Percentiles rank a stretch among this genome's conserved stretches.
Conservation (phyloP, 1,140 invertebrate species). For the Drosophila sproati region DNA sequence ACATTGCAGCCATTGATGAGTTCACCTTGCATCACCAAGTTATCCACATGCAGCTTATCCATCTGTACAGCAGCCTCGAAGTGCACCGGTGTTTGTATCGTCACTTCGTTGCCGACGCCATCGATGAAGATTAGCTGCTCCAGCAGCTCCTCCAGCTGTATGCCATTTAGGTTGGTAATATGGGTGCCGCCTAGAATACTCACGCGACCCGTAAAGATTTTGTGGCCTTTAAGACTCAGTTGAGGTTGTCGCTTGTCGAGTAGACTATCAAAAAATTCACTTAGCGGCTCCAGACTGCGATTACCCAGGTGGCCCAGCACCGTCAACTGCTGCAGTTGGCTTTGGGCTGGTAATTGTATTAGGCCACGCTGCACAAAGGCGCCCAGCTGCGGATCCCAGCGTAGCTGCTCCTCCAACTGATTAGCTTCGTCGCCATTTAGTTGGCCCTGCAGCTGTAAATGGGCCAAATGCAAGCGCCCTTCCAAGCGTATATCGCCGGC, state of each 20-base stretch:
- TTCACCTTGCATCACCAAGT: slow-evolving; percentile 25
- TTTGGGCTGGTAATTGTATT: slow-evolving; percentile 11
- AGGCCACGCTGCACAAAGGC: slow-evolving; percentile 54
- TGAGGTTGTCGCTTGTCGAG: slow-evolving; percentile 49
- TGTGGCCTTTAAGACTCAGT: slow-evolving; percentile 33
- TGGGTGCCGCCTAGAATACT: slow-evolving; percentile 47
- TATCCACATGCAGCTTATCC: slow-evolving; percentile 15
- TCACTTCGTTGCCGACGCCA: slow-evolving; percentile 11
- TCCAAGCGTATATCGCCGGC: slow-evolving; percentile 49
- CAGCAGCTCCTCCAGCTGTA: slow-evolving; percentile 44
- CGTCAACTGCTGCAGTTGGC: slow-evolving; percentile 45
- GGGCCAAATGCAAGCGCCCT: slow-evolving; percentile 46
- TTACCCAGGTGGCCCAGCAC: slow-evolving; percentile 63
- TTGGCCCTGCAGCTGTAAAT: slow-evolving; percentile 43
- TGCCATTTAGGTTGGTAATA: slow-evolving; percentile 52
- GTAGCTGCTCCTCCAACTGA: slow-evolving; percentile 35
- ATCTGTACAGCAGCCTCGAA: slow-evolving; percentile 49
- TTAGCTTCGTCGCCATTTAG: slow-evolving; percentile 36
- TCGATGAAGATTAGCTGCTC: slow-evolving; percentile 53
- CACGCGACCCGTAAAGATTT: slow-evolving; percentile 69
- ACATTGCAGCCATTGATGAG: slow-evolving; percentile 64
- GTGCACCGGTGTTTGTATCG: slow-evolving; percentile 44
- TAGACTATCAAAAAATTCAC: slow-evolving; percentile 60
- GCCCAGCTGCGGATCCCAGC: slow-evolving; percentile 34
- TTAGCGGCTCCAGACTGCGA: slow-evolving; percentile 34